phyloP scores from a whole-genome alignment of 2,888 invertebrate genomes.

The Isoperla grammatica region DNA sequence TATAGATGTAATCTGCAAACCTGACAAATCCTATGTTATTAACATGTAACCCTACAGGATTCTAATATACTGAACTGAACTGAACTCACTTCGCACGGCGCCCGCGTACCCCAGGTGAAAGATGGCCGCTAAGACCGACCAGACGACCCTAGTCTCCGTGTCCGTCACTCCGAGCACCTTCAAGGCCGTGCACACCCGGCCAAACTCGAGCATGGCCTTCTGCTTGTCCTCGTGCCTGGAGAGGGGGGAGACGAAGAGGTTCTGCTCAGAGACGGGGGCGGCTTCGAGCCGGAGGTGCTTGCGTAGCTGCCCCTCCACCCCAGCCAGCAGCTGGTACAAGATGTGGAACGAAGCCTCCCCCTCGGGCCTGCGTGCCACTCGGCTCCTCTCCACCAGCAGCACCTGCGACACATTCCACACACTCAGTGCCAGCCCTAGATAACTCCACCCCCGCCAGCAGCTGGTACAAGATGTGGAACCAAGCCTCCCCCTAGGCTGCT shows the following conservation, averaged over 20 bases:
- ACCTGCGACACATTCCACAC: too few species aligned
- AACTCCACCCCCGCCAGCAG: too few species aligned
- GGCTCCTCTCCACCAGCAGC: conserved; percentile 70
- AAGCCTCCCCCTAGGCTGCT: too few species aligned
- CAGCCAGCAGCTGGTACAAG: conserved; percentile 68
- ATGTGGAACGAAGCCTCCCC: conserved; percentile 66
- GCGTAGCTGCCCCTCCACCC: conserved; percentile 57
- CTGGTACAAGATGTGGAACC: too few species aligned
- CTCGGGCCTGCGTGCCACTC: conserved; percentile 64
- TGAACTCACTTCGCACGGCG: conserved; percentile 63
- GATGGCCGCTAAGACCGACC: conserved; percentile 86
- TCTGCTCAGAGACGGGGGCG: conserved; percentile 50
- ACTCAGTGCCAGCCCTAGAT: too few species aligned
- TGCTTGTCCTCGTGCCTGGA: conserved; percentile 77
- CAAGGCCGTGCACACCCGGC: conserved; percentile 71
- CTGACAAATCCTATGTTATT: too few species aligned
- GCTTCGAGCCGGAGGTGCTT: conserved; percentile 80
- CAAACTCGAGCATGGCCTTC: conserved; percentile 73
- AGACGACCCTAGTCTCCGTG: conserved; percentile 74
- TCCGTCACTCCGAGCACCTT: conserved; percentile 68
- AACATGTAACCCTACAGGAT: too few species aligned
- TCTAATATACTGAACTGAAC: too few species aligned
- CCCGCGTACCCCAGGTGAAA: conserved; percentile 89
- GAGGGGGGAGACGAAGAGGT: conserved; percentile 71
- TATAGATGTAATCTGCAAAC: too few species aligned